phyloP scores from a whole-genome alignment of 2,113 vertebrate genomes.

The Colaptes auratus region DNA sequence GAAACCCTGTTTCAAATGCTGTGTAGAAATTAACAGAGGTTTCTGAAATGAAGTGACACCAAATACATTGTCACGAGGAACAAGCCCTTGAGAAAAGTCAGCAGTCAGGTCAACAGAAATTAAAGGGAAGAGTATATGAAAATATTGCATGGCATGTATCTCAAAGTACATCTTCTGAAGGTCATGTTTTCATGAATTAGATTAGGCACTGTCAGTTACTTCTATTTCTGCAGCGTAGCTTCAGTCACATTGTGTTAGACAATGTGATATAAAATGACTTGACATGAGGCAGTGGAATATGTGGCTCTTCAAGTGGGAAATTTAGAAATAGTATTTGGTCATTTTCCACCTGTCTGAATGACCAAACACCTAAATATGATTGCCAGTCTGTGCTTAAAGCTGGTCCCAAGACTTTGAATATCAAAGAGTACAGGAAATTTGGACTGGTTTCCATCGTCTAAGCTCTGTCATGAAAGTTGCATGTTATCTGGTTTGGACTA shows the following conservation, averaged over 20 bases:
- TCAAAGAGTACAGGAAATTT: not conserved
- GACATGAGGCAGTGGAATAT: not conserved
- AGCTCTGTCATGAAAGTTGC: not conserved
- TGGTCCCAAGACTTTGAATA: not conserved
- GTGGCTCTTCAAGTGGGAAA: not conserved
- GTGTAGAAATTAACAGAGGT: not conserved
- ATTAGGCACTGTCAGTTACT: conserved; percentile 54
- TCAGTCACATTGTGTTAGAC: conserved; percentile 50
- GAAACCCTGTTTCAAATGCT: not conserved
- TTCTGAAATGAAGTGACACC: not conserved
- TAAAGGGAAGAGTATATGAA: not conserved
- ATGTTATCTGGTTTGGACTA: not conserved
- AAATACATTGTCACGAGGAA: not conserved
- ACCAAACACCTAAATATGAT: not conserved
- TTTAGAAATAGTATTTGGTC: not conserved
- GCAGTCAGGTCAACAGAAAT: not conserved
- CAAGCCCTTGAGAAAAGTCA: not conserved
- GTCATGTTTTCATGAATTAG: conserved; percentile 56
- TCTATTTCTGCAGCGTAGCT: conserved; percentile 31
- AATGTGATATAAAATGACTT: conserved; percentile 15
- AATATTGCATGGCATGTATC: not conserved
- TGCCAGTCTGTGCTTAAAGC: not conserved
- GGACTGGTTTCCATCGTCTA: not conserved
- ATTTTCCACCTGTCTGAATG: conserved; percentile 20
- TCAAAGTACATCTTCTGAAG: conserved; percentile 43